Conservation (phyloP, 2,113 vertebrate species). For the Podarcis cretensis region DNA sequence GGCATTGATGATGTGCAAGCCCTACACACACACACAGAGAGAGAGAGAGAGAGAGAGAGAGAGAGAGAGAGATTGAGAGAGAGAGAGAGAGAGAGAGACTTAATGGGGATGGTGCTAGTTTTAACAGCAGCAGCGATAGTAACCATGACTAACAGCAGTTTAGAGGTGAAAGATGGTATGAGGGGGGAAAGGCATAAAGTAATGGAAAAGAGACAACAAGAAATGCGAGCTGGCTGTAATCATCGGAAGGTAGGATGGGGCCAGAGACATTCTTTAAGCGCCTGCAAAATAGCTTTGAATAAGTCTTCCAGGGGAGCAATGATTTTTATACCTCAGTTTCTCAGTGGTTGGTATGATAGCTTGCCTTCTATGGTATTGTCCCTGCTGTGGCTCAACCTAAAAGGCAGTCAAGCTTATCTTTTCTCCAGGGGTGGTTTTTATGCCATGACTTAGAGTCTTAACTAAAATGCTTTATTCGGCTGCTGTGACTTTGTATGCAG, state of each 20-base stretch:
- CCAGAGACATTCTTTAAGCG: slow-evolving; percentile 11
- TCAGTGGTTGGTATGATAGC: slow-evolving; percentile 33
- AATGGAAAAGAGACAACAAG: slow-evolving; percentile 7
- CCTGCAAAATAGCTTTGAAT: slow-evolving; percentile 55
- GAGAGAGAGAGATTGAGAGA: no score
- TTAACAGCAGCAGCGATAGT: no score
- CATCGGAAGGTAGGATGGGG: slow-evolving; percentile 21
- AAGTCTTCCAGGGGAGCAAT: slow-evolving; percentile 50
- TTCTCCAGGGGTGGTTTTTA: slow-evolving; percentile 48
- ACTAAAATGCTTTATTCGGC: slow-evolving; percentile 50
- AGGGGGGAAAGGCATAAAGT: background rate
- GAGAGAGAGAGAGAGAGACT: no score
- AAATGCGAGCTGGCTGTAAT: slow-evolving; percentile 23
- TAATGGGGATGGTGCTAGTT: no score
- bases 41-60: no score
- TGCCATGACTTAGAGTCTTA: slow-evolving; percentile 26
- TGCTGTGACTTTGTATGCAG: slow-evolving; percentile 40
- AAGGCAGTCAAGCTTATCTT: slow-evolving; percentile 45
- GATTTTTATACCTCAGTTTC: slow-evolving; percentile 56
- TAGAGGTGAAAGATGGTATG: background rate
- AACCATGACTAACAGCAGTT: background rate
- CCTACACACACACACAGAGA: no score
- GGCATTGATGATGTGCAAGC: no score
- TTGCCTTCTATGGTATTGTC: slow-evolving; percentile 41
- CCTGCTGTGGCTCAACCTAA: slow-evolving; percentile 56